Conservation (phyloP, 2,113 vertebrate species). For the Syngnathus floridae region DNA sequence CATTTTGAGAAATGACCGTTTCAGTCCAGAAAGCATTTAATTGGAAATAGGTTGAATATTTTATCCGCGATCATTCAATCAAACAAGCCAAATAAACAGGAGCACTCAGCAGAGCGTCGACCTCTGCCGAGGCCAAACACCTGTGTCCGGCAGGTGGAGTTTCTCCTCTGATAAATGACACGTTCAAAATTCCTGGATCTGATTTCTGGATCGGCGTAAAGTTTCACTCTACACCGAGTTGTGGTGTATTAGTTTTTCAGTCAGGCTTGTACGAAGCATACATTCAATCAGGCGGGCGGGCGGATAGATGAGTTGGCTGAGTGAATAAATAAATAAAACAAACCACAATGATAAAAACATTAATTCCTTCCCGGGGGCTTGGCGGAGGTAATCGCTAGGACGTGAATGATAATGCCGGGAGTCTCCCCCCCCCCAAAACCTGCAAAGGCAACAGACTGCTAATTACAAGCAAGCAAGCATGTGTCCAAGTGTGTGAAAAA, state of each 20-base stretch:
- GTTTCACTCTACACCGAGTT: background rate
- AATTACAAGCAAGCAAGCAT: constrained; percentile 52
- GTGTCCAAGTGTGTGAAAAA: constrained; percentile 46
- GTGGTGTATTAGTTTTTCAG: background rate
- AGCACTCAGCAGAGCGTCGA: background rate
- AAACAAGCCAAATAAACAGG: background rate
- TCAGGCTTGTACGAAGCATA: background rate
- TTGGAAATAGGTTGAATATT: background rate
- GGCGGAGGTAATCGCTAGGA: constrained; percentile 6
- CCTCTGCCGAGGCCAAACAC: constrained; percentile 5
- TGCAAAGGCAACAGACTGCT: constrained; percentile 45
- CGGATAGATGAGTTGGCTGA: background rate
- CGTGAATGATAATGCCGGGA: constrained; percentile 30
- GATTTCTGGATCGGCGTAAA: background rate
- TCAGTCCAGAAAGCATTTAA: background rate
- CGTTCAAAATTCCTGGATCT: background rate
- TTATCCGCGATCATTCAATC: background rate
- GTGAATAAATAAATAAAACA: constrained; percentile 8
- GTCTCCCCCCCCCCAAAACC: constrained; percentile 22
- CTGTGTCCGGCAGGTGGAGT: constrained; percentile 1
- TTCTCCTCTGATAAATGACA: background rate
- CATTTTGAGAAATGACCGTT: background rate
- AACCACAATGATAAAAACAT: constrained; percentile 7
- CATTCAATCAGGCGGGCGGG: no score
- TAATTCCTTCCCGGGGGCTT: constrained; percentile 1